Base-by-base conservation (phyloP, 1,140 invertebrate genomes). In the Zaprionus taronus region DNA sequence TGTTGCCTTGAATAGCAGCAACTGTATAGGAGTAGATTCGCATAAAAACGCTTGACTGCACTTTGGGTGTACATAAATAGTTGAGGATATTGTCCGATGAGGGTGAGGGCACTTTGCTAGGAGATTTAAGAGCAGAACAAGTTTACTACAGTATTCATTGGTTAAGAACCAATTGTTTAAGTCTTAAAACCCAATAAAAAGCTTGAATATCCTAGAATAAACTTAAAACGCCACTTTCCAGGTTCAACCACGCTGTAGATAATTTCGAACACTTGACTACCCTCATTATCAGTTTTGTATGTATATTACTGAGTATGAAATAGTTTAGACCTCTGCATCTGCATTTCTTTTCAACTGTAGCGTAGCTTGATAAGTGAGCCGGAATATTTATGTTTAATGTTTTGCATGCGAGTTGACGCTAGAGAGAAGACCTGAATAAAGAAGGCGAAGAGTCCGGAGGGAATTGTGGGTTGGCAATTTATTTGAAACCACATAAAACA, bases 401-500 rank as follows among this genome's bases (percentile, higher is more conserved):
- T 56, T 20, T 51, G 20, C 47, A 51, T 14, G 28, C 17, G 57
- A 41, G 60, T 63, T 20, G 11, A 34, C 24, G 47, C 3, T 12
- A 17, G 6, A 36, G 47, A 17, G 28, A 34, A 51, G 20, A 12
- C 4, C 47, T 60, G 41, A 41, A 14, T 15, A 4, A 17, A 47
- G 41, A n/a, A 34, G 26, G 47, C 11, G 47, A 20, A 20, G 55
- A n/a, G 47, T 14, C 4, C n/a, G 36, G 47, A 66, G 65, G 62
- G 56, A 62, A 62, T 44, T 67, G 63, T 68, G 79, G 51, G 69
- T 56, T 84, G 79, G 81, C 85, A 90, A 90, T 90, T 90, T 90
- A 90, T 90, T 90, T 90, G 81, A 81, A 80, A 85, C 85, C 85
- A 78, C 85, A 90, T 90, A 90, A 90, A 90, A 90, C 85, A 85